Percentiles rank a stretch among this genome's conserved stretches.
Conservation (phyloP, 2,113 vertebrate species). For the Entomyzon cyanotis region DNA sequence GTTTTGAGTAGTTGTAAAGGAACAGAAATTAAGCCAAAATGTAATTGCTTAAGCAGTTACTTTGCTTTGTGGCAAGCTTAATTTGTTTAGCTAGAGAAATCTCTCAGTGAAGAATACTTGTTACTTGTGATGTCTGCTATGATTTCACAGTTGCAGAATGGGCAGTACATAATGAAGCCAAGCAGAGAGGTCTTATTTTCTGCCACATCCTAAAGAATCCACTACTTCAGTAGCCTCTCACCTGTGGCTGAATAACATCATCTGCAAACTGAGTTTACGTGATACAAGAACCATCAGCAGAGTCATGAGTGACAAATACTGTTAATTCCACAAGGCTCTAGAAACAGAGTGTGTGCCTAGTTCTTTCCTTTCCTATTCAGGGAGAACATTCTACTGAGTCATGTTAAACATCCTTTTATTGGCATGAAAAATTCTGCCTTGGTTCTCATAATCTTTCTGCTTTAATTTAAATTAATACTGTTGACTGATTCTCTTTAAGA, state of each 20-base stretch:
- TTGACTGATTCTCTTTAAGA: background rate
- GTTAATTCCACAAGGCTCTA: background rate
- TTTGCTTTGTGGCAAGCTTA: background rate
- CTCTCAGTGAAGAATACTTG: background rate
- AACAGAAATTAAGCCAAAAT: background rate
- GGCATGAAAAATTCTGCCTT: background rate
- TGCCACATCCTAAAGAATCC: background rate
- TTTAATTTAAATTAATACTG: constrained; percentile 44
- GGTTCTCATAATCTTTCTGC: background rate
- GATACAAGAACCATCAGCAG: background rate
- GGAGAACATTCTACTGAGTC: background rate
- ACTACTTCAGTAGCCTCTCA: background rate
- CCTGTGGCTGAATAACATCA: background rate
- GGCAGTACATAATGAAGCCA: background rate
- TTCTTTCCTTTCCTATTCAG: background rate
- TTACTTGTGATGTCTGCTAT: background rate
- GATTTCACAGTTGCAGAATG: background rate
- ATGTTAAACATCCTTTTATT: background rate
- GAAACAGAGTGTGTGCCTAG: background rate
- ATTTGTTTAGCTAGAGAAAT: background rate
- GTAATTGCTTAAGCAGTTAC: background rate
- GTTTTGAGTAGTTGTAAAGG: background rate
- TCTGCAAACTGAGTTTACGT: background rate
- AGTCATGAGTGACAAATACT: background rate
- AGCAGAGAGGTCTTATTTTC: background rate